Percentiles rank a stretch among this genome's conserved stretches.
These are phyloP conservation scores for Ispidina lecontei DNA, from an alignment of 2,797 vertebrate species.

Conservation along the genomic window DNA sequence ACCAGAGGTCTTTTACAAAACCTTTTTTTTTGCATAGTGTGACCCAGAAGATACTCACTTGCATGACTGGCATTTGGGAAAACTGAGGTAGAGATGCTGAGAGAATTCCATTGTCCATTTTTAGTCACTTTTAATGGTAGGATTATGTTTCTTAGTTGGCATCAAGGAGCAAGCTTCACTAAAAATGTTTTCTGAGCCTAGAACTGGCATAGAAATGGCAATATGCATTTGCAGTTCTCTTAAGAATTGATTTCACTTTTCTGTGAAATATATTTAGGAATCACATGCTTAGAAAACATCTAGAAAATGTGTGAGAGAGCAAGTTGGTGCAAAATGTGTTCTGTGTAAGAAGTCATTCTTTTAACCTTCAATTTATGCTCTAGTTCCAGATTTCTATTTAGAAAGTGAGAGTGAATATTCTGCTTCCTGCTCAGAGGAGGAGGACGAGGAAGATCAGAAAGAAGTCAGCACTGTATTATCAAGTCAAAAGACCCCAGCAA, in stretches of 20 bases:
- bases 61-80: neutral
- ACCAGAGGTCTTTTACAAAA: neutral
- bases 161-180: neutral
- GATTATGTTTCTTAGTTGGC: neutral
- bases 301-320: neutral
- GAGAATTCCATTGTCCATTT: neutral
- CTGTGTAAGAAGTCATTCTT: neutral
- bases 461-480: slow-evolving; percentile 21
- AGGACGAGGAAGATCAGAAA: slow-evolving; percentile 51
- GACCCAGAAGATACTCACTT: neutral
- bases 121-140: neutral
- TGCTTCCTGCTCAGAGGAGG: slow-evolving; percentile 87
- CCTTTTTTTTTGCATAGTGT: neutral
- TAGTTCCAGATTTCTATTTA: slow-evolving; percentile 83
- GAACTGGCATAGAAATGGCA: neutral
- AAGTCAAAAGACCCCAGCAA: slow-evolving; percentile 35
- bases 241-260: neutral
- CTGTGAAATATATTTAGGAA: neutral
- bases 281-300: neutral
- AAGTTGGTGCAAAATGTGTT: neutral
- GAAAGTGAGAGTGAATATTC: slow-evolving; percentile 96
- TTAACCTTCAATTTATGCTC: slow-evolving; percentile 14
- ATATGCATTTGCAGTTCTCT: neutral
- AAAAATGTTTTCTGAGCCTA: neutral
- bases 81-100: neutral